phyloP scores from a whole-genome alignment of 2,888 invertebrate genomes.

The Bombylius discolor region DNA sequence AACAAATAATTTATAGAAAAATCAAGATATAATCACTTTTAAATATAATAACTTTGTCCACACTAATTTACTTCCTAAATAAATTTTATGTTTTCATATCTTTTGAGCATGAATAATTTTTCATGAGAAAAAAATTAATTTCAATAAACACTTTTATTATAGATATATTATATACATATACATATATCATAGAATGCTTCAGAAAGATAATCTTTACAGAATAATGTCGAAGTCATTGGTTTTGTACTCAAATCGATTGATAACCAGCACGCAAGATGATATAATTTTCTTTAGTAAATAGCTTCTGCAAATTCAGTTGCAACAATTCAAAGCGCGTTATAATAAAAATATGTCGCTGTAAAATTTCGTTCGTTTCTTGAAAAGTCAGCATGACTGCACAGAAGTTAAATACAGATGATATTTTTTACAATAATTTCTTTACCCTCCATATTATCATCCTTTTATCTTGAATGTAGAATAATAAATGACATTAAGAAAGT shows the following conservation, averaged over 20 bases:
- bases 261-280: conserved; percentile 4
- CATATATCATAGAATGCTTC: too few relatives aligned
- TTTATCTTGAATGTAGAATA: neutral
- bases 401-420: neutral
- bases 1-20: too few relatives aligned
- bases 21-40: too few relatives aligned
- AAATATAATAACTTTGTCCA: too few relatives aligned
- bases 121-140: too few relatives aligned
- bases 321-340: neutral
- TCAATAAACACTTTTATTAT: too few relatives aligned
- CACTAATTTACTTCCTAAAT: too few relatives aligned
- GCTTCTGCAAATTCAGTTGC: neutral
- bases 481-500: neutral
- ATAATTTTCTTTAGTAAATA: neutral
- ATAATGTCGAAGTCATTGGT: neutral
- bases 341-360: neutral
- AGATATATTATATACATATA: too few relatives aligned
- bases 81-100: too few relatives aligned
- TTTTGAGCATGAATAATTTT: too few relatives aligned
- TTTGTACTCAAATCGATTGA: conserved; percentile 1
- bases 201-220: neutral
- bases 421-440: too few relatives aligned
- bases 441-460: too few relatives aligned
- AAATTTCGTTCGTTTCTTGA: neutral
- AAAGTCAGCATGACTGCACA: neutral